A percentile compares a stretch with the other conserved stretches of the same genome.
phyloP scores from a whole-genome alignment of 2,888 invertebrate genomes.

The Melitaea athalia region DNA sequence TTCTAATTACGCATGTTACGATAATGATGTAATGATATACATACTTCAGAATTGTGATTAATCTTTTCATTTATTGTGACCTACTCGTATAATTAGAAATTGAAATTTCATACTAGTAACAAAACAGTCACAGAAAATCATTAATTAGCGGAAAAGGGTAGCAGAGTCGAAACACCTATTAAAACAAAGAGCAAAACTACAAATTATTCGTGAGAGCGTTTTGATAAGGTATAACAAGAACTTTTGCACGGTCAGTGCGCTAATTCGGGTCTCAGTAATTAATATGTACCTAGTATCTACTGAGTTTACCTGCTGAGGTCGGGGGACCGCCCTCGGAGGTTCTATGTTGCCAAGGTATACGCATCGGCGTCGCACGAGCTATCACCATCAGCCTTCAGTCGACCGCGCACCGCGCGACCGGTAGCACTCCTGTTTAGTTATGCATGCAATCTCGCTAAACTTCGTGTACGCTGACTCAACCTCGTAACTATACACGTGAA shows the following conservation, averaged over 20 bases:
- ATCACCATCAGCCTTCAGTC: conserved; percentile 50
- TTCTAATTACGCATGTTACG: too few relatives aligned
- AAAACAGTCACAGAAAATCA: conserved; percentile 1
- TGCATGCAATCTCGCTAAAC: conserved; percentile 51
- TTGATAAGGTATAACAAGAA: conserved; percentile 62
- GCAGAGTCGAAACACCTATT: conserved; percentile 9
- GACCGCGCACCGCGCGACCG: conserved; percentile 58
- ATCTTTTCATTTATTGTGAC: too few relatives aligned
- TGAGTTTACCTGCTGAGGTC: conserved; percentile 51
- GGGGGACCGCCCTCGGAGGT: conserved; percentile 42
- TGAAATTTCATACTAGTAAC: background rate
- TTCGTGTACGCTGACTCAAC: conserved; percentile 28
- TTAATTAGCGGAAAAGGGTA: conserved; percentile 3
- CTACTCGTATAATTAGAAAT: background rate
- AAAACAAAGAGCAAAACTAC: conserved; percentile 36
- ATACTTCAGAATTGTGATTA: too few relatives aligned
- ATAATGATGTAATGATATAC: too few relatives aligned
- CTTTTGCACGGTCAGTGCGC: conserved; percentile 54
- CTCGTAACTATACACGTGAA: conserved; percentile 30
- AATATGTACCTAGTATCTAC: conserved; percentile 63
- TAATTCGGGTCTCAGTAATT: conserved; percentile 75
- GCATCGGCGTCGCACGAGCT: conserved; percentile 44
- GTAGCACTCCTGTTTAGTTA: conserved; percentile 42
- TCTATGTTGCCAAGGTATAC: conserved; percentile 40
- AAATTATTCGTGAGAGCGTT: conserved; percentile 52